Percentiles rank a stretch among this genome's conserved stretches.
phyloP scores from a whole-genome alignment of 2,113 vertebrate species.

The Clupea harengus region DNA sequence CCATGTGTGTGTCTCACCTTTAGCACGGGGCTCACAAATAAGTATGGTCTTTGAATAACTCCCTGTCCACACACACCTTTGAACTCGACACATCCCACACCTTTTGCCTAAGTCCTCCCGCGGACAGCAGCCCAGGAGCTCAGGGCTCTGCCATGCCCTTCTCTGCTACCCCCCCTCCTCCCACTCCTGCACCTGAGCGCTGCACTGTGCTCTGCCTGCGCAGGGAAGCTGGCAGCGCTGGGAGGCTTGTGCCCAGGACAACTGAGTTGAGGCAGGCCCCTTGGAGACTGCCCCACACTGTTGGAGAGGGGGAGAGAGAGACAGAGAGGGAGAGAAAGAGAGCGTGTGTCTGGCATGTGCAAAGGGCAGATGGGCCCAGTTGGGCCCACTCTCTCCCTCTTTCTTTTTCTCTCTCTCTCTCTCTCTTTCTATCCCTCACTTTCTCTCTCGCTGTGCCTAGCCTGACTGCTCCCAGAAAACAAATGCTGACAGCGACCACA shows the following conservation, averaged over 20 bases:
- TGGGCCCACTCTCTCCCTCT: conserved; percentile 27
- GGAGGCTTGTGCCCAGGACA: not conserved
- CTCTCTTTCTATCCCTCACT: conserved; percentile 36
- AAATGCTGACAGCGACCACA: conserved; percentile 30
- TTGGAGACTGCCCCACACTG: not conserved
- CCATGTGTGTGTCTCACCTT: not conserved
- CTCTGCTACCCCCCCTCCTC: not conserved
- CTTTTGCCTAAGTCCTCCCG: not conserved
- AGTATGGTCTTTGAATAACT: not conserved
- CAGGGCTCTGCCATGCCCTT: not conserved
- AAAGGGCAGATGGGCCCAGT: conserved; percentile 50
- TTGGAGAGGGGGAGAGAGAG: conserved; percentile 20
- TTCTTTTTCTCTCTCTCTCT: conserved; percentile 25
- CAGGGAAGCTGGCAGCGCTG: conserved; percentile 1
- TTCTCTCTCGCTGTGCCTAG: conserved; percentile 14
- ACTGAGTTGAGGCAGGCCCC: not conserved
- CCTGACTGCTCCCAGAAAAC: conserved; percentile 26
- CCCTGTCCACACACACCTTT: not conserved
- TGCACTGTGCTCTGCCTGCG: not conserved
- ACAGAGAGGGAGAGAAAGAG: conserved; percentile 33
- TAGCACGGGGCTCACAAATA: not conserved
- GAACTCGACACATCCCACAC: not conserved
- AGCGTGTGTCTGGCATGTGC: conserved; percentile 27
- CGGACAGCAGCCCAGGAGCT: not conserved
- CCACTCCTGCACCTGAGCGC: not conserved